Evolutionary conservation across 1,140 invertebrate genomes (phyloP), one percentile per base, ranked within the genome.

Genomic region (Drosophila sechellia): DNA sequence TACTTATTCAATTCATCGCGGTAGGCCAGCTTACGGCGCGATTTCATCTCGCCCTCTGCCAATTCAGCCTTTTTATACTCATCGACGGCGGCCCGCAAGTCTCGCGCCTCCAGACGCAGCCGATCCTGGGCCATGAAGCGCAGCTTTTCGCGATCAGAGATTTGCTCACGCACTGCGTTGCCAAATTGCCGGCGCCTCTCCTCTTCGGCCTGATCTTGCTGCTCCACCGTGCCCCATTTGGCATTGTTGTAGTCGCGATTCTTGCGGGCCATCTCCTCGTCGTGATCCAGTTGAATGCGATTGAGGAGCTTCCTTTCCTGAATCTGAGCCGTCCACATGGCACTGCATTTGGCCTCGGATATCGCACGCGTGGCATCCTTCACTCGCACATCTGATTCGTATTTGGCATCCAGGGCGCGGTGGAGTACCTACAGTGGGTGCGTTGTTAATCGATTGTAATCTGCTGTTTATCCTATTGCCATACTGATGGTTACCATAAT

Each of bases 281-380:
- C 84, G 12, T 70, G 43, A 5, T 64, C 43, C 10, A 25, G 31
- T 50, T 78, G 58, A 10, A 72, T 59, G 40, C 75, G 74, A 31
- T 78, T 42, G 11, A 71, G 50, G 0, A 78, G 27, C 5, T 40
- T 53, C 4, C 76, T 66, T 11, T 78, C 76, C 31, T 65, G 60
- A 12, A 86, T 87, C 61, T 86, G 81, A 0, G 75, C 71, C 17
- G 84, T 79, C 84, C 85, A 89, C 77, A 84, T 84, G 50, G 84
- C 84, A 31, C 79, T 84, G 60, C 84, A 89, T 6, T 84, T 84
- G 77, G 85, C 84, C 11, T 79, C 84, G 1, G 77, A 70, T 1
- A 89, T 89, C 0, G 85, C 79, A 0, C 80, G 69, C 0, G 49
- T 53, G 0, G 84, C 79, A 0, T 64, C 56, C 43, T 80, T 70